Percentiles rank a stretch among this genome's conserved stretches.
These are phyloP conservation scores for Holocentrus rufus DNA, from an alignment of 2,797 vertebrate species.

Conservation along the genomic window DNA sequence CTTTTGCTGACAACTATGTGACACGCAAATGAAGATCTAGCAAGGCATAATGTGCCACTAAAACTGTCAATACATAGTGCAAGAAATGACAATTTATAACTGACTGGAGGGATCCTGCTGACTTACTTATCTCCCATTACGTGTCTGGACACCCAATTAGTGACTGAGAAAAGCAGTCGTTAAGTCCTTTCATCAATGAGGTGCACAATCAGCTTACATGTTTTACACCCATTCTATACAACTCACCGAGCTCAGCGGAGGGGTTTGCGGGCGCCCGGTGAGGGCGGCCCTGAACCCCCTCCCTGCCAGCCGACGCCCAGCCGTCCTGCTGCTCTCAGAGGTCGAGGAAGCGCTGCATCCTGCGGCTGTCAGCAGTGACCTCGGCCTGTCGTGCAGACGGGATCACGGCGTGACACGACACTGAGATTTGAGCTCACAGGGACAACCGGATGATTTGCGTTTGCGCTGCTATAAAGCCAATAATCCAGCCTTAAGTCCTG, in stretches of 20 bases:
- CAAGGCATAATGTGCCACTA: not conserved
- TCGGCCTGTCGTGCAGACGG: not conserved
- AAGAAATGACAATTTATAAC: conserved; percentile 4
- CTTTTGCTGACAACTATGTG: not conserved
- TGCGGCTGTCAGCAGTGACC: conserved; percentile 23
- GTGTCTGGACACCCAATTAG: conserved; percentile 69
- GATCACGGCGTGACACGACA: not conserved
- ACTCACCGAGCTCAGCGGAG: conserved; percentile 67
- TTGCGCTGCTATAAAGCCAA: conserved; percentile 3
- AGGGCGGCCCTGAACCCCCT: conserved; percentile 72
- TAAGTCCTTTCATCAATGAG: conserved; percentile 50
- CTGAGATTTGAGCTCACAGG: conserved; percentile 22
- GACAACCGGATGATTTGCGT: not conserved
- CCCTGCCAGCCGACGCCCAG: conserved; percentile 66
- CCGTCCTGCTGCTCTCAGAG: conserved; percentile 69
- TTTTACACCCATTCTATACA: not conserved
- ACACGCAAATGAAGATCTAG: not conserved
- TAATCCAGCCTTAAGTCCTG: not conserved
- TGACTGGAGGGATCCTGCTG: not conserved
- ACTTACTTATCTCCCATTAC: conserved; percentile 34
- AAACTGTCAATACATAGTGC: not conserved
- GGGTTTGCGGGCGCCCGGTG: conserved; percentile 66
- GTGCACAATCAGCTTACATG: conserved; percentile 57
- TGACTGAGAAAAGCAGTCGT: conserved; percentile 28
- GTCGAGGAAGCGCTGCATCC: conserved; percentile 32